A percentile compares a stretch with the other conserved stretches of the same genome.
Evolutionary conservation across 2,888 invertebrate genomes (phyloP).

Genomic region (Tipula helvola): DNA sequence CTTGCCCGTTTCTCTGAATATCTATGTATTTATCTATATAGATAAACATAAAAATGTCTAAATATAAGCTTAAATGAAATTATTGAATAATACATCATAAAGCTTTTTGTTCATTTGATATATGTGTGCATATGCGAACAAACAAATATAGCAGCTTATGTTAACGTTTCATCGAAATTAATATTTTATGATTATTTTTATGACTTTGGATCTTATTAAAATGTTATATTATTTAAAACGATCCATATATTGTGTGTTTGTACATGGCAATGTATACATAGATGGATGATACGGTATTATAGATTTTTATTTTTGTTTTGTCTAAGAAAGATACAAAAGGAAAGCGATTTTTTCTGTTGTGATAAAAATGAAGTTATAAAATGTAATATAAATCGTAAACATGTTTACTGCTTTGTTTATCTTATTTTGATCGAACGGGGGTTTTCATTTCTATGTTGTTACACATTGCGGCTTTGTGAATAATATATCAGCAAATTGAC

Average conservation of each 20-base stretch:
- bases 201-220: neutral
- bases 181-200: neutral
- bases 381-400: neutral
- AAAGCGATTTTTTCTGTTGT: neutral
- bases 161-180: neutral
- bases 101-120: neutral
- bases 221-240: neutral
- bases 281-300: neutral
- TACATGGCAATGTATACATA: neutral
- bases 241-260: neutral
- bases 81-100: neutral
- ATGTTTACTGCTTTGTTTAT: constrained; percentile 4
- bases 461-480: neutral
- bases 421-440: neutral
- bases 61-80: neutral
- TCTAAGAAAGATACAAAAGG: neutral
- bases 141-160: neutral
- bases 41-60: neutral
- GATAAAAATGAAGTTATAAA: neutral
- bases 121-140: neutral
- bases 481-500: neutral
- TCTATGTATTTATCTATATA: neutral
- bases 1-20: neutral
- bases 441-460: neutral
- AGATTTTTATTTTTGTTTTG: neutral